Percentiles rank a stretch among this genome's conserved stretches.
These are phyloP conservation scores for Melanostoma scalare DNA, from an alignment of 2,888 invertebrate genomes.

Conservation along the genomic window DNA sequence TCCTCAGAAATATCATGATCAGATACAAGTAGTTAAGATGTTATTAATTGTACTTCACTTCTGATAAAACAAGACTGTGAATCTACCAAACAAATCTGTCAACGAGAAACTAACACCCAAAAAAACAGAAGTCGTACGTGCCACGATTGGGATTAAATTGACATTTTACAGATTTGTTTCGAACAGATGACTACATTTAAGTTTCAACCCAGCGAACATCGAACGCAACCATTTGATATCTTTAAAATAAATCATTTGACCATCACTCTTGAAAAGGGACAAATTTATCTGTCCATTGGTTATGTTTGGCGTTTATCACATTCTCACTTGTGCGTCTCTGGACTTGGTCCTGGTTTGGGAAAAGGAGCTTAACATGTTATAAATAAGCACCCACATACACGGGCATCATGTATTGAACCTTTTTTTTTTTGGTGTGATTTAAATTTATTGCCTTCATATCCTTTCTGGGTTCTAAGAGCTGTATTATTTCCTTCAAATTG, in stretches of 20 bases:
- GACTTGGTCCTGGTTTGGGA: not conserved
- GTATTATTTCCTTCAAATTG: conserved; percentile 52
- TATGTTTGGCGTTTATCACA: conserved; percentile 49
- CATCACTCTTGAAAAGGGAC: conserved; percentile 35
- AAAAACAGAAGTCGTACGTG: not conserved
- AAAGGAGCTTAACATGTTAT: conserved; percentile 51
- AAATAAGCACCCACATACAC: conserved; percentile 29
- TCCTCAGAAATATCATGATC: too few relatives aligned
- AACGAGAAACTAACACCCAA: not conserved
- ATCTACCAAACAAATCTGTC: not conserved
- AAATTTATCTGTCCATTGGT: conserved; percentile 45
- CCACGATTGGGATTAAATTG: conserved; percentile 7
- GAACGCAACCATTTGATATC: conserved; percentile 46
- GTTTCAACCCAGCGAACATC: conserved; percentile 3
- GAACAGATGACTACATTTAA: conserved; percentile 12
- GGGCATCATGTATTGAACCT: conserved; percentile 41
- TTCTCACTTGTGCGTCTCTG: conserved; percentile 41
- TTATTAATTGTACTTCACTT: too few relatives aligned
- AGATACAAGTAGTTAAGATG: too few relatives aligned
- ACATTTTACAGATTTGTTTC: conserved; percentile 13
- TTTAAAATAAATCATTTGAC: conserved; percentile 60
- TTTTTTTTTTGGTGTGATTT: conserved; percentile 46
- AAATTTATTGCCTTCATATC: conserved; percentile 60
- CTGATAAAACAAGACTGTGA: too few relatives aligned
- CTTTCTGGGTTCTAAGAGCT: conserved; percentile 28